phyloP scores from a whole-genome alignment of 2,888 invertebrate genomes.

The Papilio elwesi region DNA sequence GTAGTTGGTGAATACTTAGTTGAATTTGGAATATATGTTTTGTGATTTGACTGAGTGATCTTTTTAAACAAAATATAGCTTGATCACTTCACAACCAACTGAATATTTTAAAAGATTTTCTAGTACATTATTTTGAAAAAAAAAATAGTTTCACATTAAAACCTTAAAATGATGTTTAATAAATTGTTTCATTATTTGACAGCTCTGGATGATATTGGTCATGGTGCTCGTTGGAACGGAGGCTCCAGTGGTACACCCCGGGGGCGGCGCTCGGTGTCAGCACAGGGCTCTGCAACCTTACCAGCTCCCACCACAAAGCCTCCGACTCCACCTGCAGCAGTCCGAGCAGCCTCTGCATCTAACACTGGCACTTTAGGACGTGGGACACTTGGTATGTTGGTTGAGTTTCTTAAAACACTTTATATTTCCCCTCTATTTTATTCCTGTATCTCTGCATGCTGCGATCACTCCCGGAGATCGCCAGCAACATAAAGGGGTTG shows the following conservation, averaged over 20 bases:
- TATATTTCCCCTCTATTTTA: too few relatives aligned
- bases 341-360: slow-evolving; percentile 81
- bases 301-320: slow-evolving; percentile 98
- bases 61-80: too few relatives aligned
- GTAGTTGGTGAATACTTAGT: too few relatives aligned
- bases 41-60: too few relatives aligned
- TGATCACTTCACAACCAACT: too few relatives aligned
- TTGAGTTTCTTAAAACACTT: neutral
- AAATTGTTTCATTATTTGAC: slow-evolving; percentile 29
- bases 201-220: slow-evolving; percentile 97
- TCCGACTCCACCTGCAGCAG: slow-evolving; percentile 95
- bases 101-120: too few relatives aligned
- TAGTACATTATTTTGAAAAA: too few relatives aligned
- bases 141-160: too few relatives aligned
- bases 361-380: slow-evolving; percentile 80
- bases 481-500: too few relatives aligned
- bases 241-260: slow-evolving; percentile 88
- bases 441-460: too few relatives aligned
- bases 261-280: slow-evolving; percentile 88
- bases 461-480: too few relatives aligned
- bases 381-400: slow-evolving; percentile 72
- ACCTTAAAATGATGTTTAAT: neutral
- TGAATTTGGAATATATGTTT: too few relatives aligned
- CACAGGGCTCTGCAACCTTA: slow-evolving; percentile 84
- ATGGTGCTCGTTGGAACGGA: slow-evolving; percentile 90